Base-by-base conservation (phyloP, 1,140 invertebrate species). In the Eciton burchellii region DNA sequence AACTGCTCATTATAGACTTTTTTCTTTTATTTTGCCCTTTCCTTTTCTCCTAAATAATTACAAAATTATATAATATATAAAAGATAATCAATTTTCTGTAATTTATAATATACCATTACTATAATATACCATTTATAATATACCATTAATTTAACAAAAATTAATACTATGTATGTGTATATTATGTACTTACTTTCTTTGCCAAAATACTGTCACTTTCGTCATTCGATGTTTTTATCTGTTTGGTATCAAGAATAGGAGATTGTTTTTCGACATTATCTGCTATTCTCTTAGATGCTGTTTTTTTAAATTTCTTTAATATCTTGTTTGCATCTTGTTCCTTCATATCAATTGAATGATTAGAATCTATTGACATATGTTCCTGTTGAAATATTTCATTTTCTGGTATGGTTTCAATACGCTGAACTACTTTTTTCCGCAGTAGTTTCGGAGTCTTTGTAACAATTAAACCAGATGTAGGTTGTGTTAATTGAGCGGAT, bases 341-440 rank as follows among this genome's bases (percentile, higher is more conserved):
- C 24, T 68, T n/a, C 9, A 41, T 49, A 4, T 72, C 62, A 43
- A 35, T 45, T 35, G 21, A 79, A 21, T 5, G 71, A 21, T 56
- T n/a, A 21, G 41, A 56, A 47, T 35, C 74, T 14, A 21, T 19
- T 6, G 60, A 0, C 0, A 49, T 35, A 19, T 54, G 63, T 4
- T 68, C 65, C 9, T 72, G 57, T 24, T 81, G 41, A 0, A 84
- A 66, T 6, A 91, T 70, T 26, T 88, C 82, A 81, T 93, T 43
- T 73, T 94, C 93, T 8, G 89, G 92, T 74, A 94, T 94, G 1
- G 92, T 90, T 65, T 91, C 87, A 1, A 93, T 93, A 74, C 79
- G 88, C 59, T 89, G 84, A 9, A 82, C 6, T 12, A 21, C 77
- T 79, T 45, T 90, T 14, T 91, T 93, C 14, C 65, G 90, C 0